phyloP scores from a whole-genome alignment of 2,797 vertebrate species.

The Otus scops region DNA sequence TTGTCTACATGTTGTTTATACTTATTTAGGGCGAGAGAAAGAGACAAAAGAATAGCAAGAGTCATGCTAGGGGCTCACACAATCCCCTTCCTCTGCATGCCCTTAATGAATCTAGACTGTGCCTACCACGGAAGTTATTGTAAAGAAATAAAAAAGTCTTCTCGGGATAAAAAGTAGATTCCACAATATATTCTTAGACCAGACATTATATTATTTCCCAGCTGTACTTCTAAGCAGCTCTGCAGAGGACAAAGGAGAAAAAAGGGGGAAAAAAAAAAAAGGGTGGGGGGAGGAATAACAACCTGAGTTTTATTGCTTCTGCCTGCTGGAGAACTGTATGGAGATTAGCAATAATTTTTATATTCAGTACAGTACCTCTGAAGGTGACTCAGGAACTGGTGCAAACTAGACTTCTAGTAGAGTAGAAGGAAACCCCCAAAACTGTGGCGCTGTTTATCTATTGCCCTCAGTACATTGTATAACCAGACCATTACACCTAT shows the following conservation, averaged over 20 bases:
- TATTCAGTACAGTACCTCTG: constrained; percentile 28
- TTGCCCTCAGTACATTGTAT: neutral
- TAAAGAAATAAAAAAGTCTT: constrained; percentile 27
- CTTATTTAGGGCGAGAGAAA: neutral
- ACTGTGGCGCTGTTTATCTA: neutral
- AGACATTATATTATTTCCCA: constrained; percentile 32
- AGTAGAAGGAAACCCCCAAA: neutral
- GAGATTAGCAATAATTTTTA: constrained; percentile 63
- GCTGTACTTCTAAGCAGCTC: neutral
- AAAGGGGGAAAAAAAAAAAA: neutral
- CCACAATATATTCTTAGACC: constrained; percentile 10
- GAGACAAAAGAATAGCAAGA: constrained; percentile 23
- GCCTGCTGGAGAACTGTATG: constrained; percentile 41
- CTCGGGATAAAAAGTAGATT: constrained; percentile 30
- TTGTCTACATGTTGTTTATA: constrained; percentile 54
- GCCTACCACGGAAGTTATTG: neutral
- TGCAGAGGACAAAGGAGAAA: constrained; percentile 33
- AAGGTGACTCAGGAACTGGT: constrained; percentile 47
- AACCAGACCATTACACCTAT: neutral
- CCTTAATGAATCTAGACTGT: neutral
- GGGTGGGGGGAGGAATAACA: neutral
- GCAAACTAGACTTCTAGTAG: neutral
- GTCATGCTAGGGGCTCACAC: neutral
- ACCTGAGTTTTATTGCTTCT: constrained; percentile 49
- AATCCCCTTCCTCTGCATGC: neutral